Percentiles rank a stretch among this genome's conserved stretches.
phyloP scores from a whole-genome alignment of 2,888 invertebrate genomes.

The Troides aeacus region DNA sequence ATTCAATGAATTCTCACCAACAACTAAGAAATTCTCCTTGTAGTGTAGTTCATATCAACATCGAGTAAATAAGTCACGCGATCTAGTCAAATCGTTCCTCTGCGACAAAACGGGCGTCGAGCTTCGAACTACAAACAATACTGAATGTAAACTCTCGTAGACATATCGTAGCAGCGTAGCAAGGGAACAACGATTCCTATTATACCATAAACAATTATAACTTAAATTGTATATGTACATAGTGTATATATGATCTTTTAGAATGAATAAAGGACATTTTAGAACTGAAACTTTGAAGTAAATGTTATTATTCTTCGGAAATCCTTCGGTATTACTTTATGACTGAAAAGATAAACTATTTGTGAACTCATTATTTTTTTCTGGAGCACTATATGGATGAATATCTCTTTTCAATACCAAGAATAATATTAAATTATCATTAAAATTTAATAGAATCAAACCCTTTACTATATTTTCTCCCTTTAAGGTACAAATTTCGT shows the following conservation, averaged over 20 bases:
- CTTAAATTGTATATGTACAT: background rate
- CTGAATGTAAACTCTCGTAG: constrained; percentile 17
- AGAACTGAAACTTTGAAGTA: too few relatives aligned
- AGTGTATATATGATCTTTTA: background rate
- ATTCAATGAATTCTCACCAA: background rate
- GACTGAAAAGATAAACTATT: too few relatives aligned
- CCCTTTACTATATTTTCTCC: too few relatives aligned
- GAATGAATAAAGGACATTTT: too few relatives aligned
- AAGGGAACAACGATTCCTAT: background rate
- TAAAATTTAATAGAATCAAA: too few relatives aligned
- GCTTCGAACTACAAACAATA: constrained; percentile 7
- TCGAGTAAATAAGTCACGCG: background rate
- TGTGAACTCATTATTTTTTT: too few relatives aligned
- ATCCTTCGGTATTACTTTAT: too few relatives aligned
- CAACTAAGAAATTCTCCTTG: background rate
- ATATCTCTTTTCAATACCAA: too few relatives aligned
- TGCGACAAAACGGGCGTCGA: constrained; percentile 15
- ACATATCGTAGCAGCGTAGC: constrained; percentile 7
- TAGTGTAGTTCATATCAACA: constrained; percentile 3
- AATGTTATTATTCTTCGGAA: too few relatives aligned
- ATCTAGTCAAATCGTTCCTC: background rate
- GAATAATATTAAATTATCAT: too few relatives aligned
- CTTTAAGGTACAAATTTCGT: too few relatives aligned
- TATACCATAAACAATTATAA: background rate
- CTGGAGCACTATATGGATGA: too few relatives aligned